These are phyloP conservation scores for Drosophila birchii DNA, from an alignment of 2,888 invertebrate genomes.

Conservation along the genomic window DNA sequence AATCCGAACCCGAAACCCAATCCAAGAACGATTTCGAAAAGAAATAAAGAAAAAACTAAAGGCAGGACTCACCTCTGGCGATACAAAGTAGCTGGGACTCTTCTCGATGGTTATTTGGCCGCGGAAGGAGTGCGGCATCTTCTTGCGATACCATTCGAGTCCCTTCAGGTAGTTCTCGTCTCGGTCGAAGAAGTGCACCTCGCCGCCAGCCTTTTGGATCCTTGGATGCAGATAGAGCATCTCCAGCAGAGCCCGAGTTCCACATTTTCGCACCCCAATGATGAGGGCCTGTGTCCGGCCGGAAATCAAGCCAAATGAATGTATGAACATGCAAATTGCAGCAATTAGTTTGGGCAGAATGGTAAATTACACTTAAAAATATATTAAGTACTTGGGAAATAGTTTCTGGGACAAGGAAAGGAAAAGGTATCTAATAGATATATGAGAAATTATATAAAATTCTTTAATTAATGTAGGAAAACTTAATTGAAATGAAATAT, in stretches of 20 bases:
- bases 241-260: conserved; percentile 97
- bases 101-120: conserved; percentile 98
- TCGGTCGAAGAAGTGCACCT: conserved; percentile 98
- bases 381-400: background rate
- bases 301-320: conserved; percentile 26
- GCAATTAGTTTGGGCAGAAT: conserved; percentile 59
- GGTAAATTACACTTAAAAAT: conserved; percentile 1
- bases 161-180: conserved; percentile 96
- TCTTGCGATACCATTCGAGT: conserved; percentile 96
- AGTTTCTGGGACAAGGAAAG: rapidly evolving
- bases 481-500: background rate
- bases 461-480: background rate
- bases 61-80: conserved; percentile 91
- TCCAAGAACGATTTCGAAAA: background rate
- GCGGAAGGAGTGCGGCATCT: conserved; percentile 96
- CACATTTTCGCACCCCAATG: conserved; percentile 98
- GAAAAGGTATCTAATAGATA: background rate
- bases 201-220: conserved; percentile 96
- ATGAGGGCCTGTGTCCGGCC: conserved; percentile 90
- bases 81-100: conserved; percentile 98
- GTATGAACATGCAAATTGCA: conserved; percentile 58
- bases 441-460: background rate
- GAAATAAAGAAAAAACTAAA: background rate
- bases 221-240: conserved; percentile 97
- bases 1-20: background rate